Evolutionary conservation across 2,888 invertebrate species (phyloP).

Genomic region (Torymus texanus): DNA sequence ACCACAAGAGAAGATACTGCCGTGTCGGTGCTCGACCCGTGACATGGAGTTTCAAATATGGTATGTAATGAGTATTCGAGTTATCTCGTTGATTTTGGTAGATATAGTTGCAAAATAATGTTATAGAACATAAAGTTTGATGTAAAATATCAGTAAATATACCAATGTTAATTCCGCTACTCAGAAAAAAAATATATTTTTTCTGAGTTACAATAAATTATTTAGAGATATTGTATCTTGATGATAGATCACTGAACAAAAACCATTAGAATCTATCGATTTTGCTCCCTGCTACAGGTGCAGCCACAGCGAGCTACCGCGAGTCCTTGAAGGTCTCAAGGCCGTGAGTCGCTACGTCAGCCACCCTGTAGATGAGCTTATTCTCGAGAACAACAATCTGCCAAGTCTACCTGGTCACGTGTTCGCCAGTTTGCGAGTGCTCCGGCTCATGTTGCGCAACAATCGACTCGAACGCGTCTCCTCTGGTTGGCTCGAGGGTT

Average conservation of each 20-base stretch:
- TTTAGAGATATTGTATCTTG: no score
- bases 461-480: conserved; percentile 89
- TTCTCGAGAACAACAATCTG: conserved; percentile 90
- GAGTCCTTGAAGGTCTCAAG: conserved; percentile 85
- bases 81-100: no score
- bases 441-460: conserved; percentile 88
- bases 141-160: no score
- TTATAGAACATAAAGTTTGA: no score
- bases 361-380: conserved; percentile 88
- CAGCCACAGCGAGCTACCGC: conserved; percentile 90
- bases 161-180: no score
- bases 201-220: no score
- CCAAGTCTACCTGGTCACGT: conserved; percentile 90
- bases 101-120: no score
- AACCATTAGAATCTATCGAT: not conserved
- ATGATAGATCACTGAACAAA: no score
- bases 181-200: no score
- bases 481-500: conserved; percentile 86
- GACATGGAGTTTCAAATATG: conserved; percentile 90
- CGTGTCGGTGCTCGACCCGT: conserved; percentile 87
- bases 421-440: conserved; percentile 85
- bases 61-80: conserved; percentile 74
- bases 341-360: conserved; percentile 81
- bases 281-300: conserved; percentile 79
- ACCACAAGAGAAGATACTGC: conserved; percentile 84